These are phyloP conservation scores for Tenualosa ilisha DNA, from an alignment of 2,797 vertebrate genomes.

Conservation along the genomic window DNA sequence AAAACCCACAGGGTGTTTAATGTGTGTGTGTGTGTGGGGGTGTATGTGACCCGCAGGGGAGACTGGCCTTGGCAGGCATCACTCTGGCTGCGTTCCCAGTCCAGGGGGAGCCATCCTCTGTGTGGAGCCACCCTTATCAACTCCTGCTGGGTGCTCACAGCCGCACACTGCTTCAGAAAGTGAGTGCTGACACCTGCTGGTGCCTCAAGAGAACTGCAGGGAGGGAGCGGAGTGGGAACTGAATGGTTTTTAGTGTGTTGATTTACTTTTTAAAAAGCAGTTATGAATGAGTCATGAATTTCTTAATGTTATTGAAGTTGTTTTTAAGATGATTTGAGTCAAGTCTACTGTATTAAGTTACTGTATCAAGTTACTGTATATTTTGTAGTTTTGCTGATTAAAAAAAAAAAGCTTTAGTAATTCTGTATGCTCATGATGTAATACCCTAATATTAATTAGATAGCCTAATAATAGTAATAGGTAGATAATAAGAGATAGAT, in stretches of 20 bases:
- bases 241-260: not conserved
- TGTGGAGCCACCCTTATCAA: conserved; percentile 88
- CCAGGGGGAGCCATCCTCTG: conserved; percentile 73
- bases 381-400: too few species aligned
- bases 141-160: conserved; percentile 89
- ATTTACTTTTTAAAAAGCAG: not conserved
- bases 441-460: too few species aligned
- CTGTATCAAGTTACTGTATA: too few species aligned
- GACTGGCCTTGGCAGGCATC: conserved; percentile 92
- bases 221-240: not conserved
- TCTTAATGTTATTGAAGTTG: not conserved
- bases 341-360: too few species aligned
- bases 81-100: conserved; percentile 78
- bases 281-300: not conserved
- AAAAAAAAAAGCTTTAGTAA: too few species aligned
- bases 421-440: too few species aligned
- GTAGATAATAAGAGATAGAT: too few species aligned
- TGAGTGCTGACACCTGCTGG: conserved; percentile 60
- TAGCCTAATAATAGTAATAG: too few species aligned
- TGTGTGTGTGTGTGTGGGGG: conserved; percentile 21
- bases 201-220: not conserved
- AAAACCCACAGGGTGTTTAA: not conserved
- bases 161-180: conserved; percentile 90
- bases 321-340: too few species aligned
- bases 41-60: conserved; percentile 67